Evolutionary conservation across 2,888 invertebrate genomes (phyloP), one percentile per base, ranked within the genome.

Genomic region (Diarsia dahlii): DNA sequence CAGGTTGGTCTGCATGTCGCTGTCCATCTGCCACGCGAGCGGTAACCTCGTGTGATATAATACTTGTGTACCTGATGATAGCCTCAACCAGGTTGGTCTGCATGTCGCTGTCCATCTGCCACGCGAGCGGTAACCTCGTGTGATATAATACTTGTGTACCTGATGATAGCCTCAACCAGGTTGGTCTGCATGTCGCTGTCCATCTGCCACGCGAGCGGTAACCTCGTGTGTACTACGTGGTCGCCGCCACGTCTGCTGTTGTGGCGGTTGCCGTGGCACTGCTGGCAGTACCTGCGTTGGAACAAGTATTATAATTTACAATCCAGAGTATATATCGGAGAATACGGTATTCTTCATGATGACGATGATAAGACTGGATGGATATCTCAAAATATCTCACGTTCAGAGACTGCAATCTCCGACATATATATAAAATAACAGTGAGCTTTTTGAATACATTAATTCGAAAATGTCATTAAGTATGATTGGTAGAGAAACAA

Each of bases 1-100:
- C 94, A 99, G 98, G 93, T 99, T 99, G 89, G 98, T 98, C 95
- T 99, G 99, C 97, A 98, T 98, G 95, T 99, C 99, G 15, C 98
- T 97, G 91, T 98, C 98, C 98, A 99, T 98, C 91, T 98, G 97
- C 98, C 99, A 99, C 10, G 54, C 54, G 3, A 54, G 54, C n/a
- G 54, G 54, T n/a, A 54, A n/a, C n/a, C n/a, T n/a, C n/a, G n/a
- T n/a, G n/a, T n/a, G n/a, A n/a, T n/a, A n/a, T n/a, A n/a, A n/a
- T n/a, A n/a, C n/a, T n/a, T n/a, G 28, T n/a, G n/a, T n/a, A 54
- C 54, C 54, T 54, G 89, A 99, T 98, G 89, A 99, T 98, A 48
- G 99, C 98, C 95, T 99, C 99, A 28, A 99, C 98, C 94, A 99
- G 98, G 93, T 99, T 99, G 89, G 98, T 98, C 95, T 99, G 99